Evolutionary conservation across 2,797 vertebrate species (phyloP), one percentile per base, ranked within the genome.

Genomic region (Poecile montanus): DNA sequence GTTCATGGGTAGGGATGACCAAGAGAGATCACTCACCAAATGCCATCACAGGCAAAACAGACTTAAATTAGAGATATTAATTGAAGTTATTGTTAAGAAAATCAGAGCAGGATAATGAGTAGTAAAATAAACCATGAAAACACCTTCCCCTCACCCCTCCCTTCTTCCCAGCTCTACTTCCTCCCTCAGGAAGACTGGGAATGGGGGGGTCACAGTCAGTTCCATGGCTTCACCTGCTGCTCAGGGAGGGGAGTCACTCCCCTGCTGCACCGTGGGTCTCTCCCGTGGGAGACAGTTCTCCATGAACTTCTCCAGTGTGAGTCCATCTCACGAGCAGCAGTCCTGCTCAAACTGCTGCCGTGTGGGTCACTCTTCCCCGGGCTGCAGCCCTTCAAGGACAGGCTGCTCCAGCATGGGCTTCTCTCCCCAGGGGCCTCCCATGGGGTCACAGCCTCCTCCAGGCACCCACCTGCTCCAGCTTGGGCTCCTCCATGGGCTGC

Each of bases 141-240:
- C 7, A 20, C 16, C 16, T 48, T 30, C 7, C 16, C 19, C 4
- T 13, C 10, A 73, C 11, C 11, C 8, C 13, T 57, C 11, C 30
- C 30, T 57, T 29, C 16, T 56, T 56, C 42, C 34, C 30, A 48
- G 30, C 34, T 48, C 30, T 57, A 20, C 30, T 16, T 42, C 29
- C 25, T 56, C 6, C 30, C 30, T 47, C 42, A 63, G 34, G 50
- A 23, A 63, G 42, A 32, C 4, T 16, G 29, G 19, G 29, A 83
- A 13, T 63, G 25, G 23, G 19, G 13, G 7, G 13, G 38, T 40
- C 38, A 40, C 38, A 40, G 38, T 17, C 15, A 13, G 12, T 72
- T 47, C n/a, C 0, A 0, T 72, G 4, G n/a, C 12, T 3, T 38
- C 15, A 38, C 11, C 19, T 1, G 0, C 6, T 56, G 29, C 34